Evolutionary conservation across 2,113 vertebrate genomes (phyloP), one percentile per base, ranked within the genome.

Genomic region (Rousettus leschenaultii): DNA sequence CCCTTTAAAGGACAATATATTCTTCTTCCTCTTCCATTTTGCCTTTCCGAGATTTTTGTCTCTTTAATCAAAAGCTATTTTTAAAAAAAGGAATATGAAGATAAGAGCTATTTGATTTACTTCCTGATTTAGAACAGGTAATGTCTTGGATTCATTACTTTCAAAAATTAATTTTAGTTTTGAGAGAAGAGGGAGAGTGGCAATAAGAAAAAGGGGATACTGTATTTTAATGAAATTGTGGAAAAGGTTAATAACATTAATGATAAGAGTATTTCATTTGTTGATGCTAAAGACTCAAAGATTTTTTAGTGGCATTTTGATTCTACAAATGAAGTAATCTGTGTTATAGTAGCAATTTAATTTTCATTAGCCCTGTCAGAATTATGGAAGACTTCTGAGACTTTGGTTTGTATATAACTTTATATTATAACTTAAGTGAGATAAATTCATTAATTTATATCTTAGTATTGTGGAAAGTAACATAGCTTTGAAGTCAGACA

Each of bases 21-120:
- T 59, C 53, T 86, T 71, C 30, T 68, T 85, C 61, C 14, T 80
- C 38, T 79, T 95, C 71, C 22, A 28, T 94, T 92, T 79, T 87
- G 8, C 51, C n/a, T 51, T 80, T 77, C 63, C 83, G 83, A 38
- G n/a, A 75, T 85, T 88, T 89, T 95, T 84, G 26, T 75, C 48
- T 94, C 22, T 80, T 93, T 93, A 85, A 95, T 80, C 51, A 89
- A 89, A 93, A 79, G 59, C 26, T 82, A 5, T 92, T 92, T 84
- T 74, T 91, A 86, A 55, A 90, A 95, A 84, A 38, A 92, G 55
- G 61, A 80, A 70, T 22, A 45, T 21, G 53, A 45, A 91, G 38
- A 11, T 78, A 92, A 95, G 16, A 73, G 4, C 86, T 40, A 94
- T 75, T 85, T 83, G 55, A 77, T 74, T 94, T 8, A 68, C 38